Conservation (phyloP, 2,888 invertebrate species). For the Pammene aurita region DNA sequence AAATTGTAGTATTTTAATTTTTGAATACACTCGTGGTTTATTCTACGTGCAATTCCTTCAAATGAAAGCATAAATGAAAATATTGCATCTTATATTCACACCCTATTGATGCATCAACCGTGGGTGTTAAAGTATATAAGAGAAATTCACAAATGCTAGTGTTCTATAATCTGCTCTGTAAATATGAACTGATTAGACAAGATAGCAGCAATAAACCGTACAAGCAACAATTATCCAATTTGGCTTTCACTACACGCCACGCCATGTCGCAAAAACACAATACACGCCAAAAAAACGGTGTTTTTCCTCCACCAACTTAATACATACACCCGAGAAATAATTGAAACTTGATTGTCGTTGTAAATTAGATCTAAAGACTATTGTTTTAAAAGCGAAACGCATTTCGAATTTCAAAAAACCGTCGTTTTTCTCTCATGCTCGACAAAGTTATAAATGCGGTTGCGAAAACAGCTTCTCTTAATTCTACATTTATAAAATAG, state of each 20-base stretch:
- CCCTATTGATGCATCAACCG: too few relatives aligned
- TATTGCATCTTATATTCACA: too few relatives aligned
- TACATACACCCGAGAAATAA: neutral
- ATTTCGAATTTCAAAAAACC: slow-evolving; percentile 13
- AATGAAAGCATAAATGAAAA: too few relatives aligned
- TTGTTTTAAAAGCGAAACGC: neutral
- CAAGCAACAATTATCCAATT: slow-evolving; percentile 29
- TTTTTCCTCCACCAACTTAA: slow-evolving; percentile 28
- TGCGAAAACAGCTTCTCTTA: neutral
- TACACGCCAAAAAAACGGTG: slow-evolving; percentile 15
- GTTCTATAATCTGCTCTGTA: neutral
- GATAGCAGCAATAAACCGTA: slow-evolving; percentile 15
- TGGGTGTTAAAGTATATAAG: too few relatives aligned
- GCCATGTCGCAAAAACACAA: slow-evolving; percentile 29
- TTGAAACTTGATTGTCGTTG: neutral
- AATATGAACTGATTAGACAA: slow-evolving; percentile 12
- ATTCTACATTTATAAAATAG: neutral
- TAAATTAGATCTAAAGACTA: neutral
- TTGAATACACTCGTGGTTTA: too few relatives aligned
- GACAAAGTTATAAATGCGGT: slow-evolving; percentile 1
- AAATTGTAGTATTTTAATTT: too few relatives aligned
- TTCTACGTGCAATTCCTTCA: too few relatives aligned
- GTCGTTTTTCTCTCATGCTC: slow-evolving; percentile 16
- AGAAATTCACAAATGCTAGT: too few relatives aligned
- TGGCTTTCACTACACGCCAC: slow-evolving; percentile 33